Conservation (phyloP, 2,797 vertebrate genomes). For the Gambelia wislizenii region DNA sequence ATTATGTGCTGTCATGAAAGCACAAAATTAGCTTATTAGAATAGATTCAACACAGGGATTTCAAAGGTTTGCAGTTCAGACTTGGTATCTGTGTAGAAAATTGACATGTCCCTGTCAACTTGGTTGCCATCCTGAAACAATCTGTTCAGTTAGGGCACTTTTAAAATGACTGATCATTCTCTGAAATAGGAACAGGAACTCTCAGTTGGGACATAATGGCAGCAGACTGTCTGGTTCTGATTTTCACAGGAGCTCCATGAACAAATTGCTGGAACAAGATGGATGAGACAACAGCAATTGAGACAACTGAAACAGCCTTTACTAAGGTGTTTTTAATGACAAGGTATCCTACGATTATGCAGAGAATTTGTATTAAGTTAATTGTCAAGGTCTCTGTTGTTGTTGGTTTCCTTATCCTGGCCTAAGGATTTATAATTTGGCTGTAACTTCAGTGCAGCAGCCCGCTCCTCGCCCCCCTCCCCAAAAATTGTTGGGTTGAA, state of each 20-base stretch:
- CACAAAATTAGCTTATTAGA: neutral
- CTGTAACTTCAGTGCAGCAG: neutral
- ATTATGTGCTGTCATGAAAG: neutral
- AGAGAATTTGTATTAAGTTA: neutral
- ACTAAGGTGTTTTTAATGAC: neutral
- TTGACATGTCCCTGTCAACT: neutral
- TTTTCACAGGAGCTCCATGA: neutral
- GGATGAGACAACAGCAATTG: neutral
- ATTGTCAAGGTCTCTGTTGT: neutral
- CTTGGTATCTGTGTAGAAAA: neutral
- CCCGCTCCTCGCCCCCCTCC: neutral
- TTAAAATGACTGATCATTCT: neutral
- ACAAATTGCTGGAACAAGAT: neutral
- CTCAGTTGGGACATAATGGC: neutral
- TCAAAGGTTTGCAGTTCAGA: neutral
- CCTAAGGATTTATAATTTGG: neutral
- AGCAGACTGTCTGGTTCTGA: neutral
- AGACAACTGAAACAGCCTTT: neutral
- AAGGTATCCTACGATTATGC: neutral
- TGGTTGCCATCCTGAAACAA: neutral
- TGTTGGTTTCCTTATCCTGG: constrained; percentile 3
- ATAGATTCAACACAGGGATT: neutral
- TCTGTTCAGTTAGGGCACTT: neutral
- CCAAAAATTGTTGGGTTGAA: too few species aligned
- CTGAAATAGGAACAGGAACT: neutral